Base-by-base conservation (phyloP, 2,888 invertebrate genomes). In the Drosophila flavopinicola region DNA sequence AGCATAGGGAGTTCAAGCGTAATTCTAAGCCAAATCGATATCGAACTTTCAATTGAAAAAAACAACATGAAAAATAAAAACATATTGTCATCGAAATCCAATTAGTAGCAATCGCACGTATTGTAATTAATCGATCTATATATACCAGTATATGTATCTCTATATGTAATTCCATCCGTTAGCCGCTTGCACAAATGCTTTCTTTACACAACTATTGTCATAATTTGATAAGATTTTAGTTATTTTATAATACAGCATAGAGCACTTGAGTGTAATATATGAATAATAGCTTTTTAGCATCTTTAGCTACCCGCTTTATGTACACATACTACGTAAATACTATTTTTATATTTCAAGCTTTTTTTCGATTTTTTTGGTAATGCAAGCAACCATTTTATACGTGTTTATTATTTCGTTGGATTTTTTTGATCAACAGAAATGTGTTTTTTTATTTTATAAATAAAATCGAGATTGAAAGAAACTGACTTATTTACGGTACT, bases 391-490 rank as follows among this genome's bases (percentile, higher is more conserved):
- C 52, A 44, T 63, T 67, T 58, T 39, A 48, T 53, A 61, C 71
- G 71, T 85, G 78, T 77, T 64, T 78, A 75, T 75, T 57, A 69
- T 73, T 68, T 70, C 60, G 70, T 77, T 88, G 88, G 85, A 86
- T 84, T 86, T 76, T 66, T 64, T 68, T 80, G 65, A 82, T 68
- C 76, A 64, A 78, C 64, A 65, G 74, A 76, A 66, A 85, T 82
- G 80, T 85, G 80, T 82, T 85, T 75, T 75, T 79, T 80, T 80
- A 80, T 80, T 80, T 80, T 80, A 80, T 80, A 80, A 80, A 80
- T 80, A 85, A 80, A 80, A 76, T 78, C 66, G 74, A 80, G 76
- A 85, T 85, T 76, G 53, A 66, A 56, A 54, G 52, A 66, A 47
- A 17, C 32, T 20, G 38, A 7, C 7, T 33, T 11, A 7, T 23